Evolutionary conservation across 1,140 invertebrate genomes (phyloP), one percentile per base, ranked within the genome.

Genomic region (Panagrolaimus sp.): DNA sequence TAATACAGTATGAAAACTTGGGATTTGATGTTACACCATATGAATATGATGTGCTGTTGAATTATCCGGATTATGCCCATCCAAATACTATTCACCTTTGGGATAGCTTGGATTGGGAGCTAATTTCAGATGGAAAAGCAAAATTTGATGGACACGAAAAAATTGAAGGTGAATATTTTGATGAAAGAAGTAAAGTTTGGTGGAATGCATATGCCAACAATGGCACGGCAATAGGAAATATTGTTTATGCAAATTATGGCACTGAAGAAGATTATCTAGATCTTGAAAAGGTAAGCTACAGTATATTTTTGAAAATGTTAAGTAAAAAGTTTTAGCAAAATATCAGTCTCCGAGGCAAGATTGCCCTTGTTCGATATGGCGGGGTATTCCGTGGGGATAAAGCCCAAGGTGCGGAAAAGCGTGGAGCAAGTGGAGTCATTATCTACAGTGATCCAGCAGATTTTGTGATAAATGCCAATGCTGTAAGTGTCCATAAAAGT

Each of bases 211-310:
- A 82, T 47, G 73, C 81, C 9, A 62, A 45, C n/a, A 82, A 78
- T 69, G 80, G 77, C 21, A 78, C 71, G 5, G 72, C 65, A 26
- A 66, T 84, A 76, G 81, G 76, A 12, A 74, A 81, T 44, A 67
- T 86, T 21, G 83, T 88, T 24, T 88, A 87, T 78, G 86, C 80
- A 26, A 85, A 88, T 73, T 87, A 86, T 77, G 87, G 85, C 28
- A 77, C 81, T 28, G 73, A 73, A 38, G 77, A 85, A 28, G 87
- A 88, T 78, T 87, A 86, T 75, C 71, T 83, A 15, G 64, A 71
- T 15, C 64, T 88, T 26, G 67, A 75, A 64, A 65, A 71, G 10
- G 62, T 73, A 32, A 17, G 47, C 66, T 44, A n/a, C n/a, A n/a
- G 24, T 43, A 43, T 28, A 9, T 45, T n/a, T 5, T 45, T 68